Evolutionary conservation across 2,113 vertebrate genomes (phyloP).

Genomic region (Murina feae): DNA sequence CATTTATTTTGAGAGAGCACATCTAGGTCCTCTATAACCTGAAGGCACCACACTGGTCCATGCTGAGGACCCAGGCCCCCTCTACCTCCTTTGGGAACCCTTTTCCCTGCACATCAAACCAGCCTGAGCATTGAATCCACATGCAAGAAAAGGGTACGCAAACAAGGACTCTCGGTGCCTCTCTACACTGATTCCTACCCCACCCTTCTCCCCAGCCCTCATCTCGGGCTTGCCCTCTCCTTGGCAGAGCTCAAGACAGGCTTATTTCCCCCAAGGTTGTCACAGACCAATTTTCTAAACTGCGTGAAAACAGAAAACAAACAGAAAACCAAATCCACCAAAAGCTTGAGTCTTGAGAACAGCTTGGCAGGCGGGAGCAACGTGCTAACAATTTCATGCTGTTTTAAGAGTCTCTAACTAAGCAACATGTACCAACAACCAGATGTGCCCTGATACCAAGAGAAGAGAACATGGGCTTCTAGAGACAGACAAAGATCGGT

Average conservation of each 20-base stretch:
- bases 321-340: constrained; percentile 70
- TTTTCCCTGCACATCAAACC: not conserved
- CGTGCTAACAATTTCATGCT: constrained; percentile 76
- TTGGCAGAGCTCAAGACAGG: constrained; percentile 34
- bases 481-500: constrained; percentile 57
- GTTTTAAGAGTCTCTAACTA: constrained; percentile 75
- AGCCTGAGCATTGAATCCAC: not conserved
- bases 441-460: constrained; percentile 67
- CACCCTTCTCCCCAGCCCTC: not conserved
- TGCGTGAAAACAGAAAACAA: constrained; percentile 75
- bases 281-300: constrained; percentile 71
- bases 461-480: constrained; percentile 48
- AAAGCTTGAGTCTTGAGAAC: constrained; percentile 51
- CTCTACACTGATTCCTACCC: not conserved
- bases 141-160: accelerated
- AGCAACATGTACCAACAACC: constrained; percentile 72
- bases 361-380: constrained; percentile 67
- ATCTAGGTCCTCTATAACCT: not conserved
- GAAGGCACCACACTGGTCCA: not conserved
- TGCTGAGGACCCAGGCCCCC: not conserved
- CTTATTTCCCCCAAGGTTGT: constrained; percentile 66
- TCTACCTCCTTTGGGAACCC: not conserved
- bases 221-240: not conserved
- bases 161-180: not conserved
- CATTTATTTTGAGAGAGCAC: not conserved